phyloP scores from a whole-genome alignment of 2,888 invertebrate species.

The Patella ulyssiponensis region DNA sequence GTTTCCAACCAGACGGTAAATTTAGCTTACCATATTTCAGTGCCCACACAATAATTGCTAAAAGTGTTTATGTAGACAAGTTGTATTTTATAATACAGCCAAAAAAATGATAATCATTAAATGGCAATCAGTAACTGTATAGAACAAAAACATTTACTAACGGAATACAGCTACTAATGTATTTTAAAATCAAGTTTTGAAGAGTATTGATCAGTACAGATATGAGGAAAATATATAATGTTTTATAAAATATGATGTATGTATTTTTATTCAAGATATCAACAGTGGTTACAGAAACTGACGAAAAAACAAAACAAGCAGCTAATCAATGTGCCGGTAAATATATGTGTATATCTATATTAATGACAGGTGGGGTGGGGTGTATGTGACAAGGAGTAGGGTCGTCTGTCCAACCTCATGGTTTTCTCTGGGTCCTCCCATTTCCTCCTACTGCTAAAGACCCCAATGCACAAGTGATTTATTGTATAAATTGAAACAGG shows the following conservation, averaged over 20 bases:
- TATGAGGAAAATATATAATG: too few species aligned
- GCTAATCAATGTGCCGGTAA: conserved; percentile 65
- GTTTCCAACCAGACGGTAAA: neutral
- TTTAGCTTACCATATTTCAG: neutral
- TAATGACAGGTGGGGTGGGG: too few species aligned
- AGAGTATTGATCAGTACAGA: too few species aligned
- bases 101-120: neutral
- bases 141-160: too few species aligned
- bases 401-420: too few species aligned
- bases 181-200: neutral
- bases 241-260: neutral
- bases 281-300: conserved; percentile 55
- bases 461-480: too few species aligned
- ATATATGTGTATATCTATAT: conserved; percentile 11
- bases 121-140: neutral
- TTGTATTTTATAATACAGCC: neutral
- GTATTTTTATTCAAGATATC: conserved; percentile 51
- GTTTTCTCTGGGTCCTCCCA: too few species aligned
- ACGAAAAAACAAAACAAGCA: conserved; percentile 51
- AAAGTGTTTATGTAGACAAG: neutral
- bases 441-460: too few species aligned
- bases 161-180: too few species aligned
- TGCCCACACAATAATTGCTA: neutral
- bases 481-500: too few species aligned
- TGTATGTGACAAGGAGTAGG: too few species aligned